These are phyloP conservation scores for Stenichneumon culpator DNA, from an alignment of 2,888 invertebrate genomes.

Conservation along the genomic window DNA sequence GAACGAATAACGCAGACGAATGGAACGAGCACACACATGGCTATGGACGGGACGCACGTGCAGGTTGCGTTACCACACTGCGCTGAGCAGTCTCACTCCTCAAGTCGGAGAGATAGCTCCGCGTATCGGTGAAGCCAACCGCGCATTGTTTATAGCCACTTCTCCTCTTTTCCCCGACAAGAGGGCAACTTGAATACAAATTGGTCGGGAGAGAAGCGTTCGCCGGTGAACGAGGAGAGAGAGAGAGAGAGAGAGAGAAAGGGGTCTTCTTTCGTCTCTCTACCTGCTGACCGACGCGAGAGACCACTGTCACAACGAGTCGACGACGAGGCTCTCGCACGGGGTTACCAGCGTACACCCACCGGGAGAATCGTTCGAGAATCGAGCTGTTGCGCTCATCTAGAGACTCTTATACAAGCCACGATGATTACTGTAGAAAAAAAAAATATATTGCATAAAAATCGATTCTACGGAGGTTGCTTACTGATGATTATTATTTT, in stretches of 20 bases:
- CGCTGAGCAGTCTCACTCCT: neutral
- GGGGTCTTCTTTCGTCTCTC: constrained; percentile 59
- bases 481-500: neutral
- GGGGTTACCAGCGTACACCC: constrained; percentile 57
- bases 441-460: constrained; percentile 11
- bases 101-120: constrained; percentile 76
- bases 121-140: constrained; percentile 80
- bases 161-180: constrained; percentile 82
- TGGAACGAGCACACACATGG: neutral
- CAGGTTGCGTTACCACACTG: constrained; percentile 61
- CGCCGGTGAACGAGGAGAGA: constrained; percentile 54
- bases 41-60: constrained; percentile 47
- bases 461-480: neutral
- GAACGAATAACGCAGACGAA: constrained; percentile 42
- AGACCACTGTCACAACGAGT: constrained; percentile 60
- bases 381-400: constrained; percentile 39
- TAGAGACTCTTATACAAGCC: constrained; percentile 13
- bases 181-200: constrained; percentile 82
- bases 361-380: constrained; percentile 44
- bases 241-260: constrained; percentile 29
- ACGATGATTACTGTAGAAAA: constrained; percentile 45
- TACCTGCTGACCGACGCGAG: constrained; percentile 68
- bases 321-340: constrained; percentile 42
- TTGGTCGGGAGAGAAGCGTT: constrained; percentile 74
- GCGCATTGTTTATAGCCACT: constrained; percentile 84